phyloP scores from a whole-genome alignment of 2,113 vertebrate genomes.

The Illadopsis cleaveri region DNA sequence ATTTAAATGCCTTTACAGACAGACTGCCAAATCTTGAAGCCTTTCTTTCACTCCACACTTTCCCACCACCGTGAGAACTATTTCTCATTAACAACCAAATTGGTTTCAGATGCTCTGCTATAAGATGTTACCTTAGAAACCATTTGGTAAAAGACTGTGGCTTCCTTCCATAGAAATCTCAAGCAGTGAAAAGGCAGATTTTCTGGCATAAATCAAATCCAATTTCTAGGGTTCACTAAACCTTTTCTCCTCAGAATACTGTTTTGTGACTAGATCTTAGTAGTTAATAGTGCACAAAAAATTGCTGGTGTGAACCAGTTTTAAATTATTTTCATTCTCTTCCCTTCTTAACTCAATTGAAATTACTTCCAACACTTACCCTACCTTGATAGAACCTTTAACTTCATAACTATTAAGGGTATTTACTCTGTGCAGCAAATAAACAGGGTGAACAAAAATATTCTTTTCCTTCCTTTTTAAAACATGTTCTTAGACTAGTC shows the following conservation, averaged over 20 bases:
- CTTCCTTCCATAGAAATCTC: conserved; percentile 84
- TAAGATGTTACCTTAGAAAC: conserved; percentile 89
- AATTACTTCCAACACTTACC: conserved; percentile 53
- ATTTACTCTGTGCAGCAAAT: not conserved
- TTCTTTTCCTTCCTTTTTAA: not conserved
- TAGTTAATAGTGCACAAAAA: conserved; percentile 78
- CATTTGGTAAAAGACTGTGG: conserved; percentile 79
- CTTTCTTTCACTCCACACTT: conserved; percentile 81
- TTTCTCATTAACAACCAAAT: conserved; percentile 90
- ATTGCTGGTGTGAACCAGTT: conserved; percentile 81
- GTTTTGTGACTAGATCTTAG: conserved; percentile 81
- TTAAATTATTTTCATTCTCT: conserved; percentile 70
- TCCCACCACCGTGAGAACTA: conserved; percentile 85
- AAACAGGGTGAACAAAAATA: not conserved
- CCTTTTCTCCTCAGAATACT: conserved; percentile 84
- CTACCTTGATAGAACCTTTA: conserved; percentile 43
- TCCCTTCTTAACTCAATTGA: conserved; percentile 55
- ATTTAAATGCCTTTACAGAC: conserved; percentile 69
- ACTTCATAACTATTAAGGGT: not conserved
- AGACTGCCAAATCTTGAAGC: conserved; percentile 69
- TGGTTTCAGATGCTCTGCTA: conserved; percentile 87
- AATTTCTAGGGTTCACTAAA: conserved; percentile 90
- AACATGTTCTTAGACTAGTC: not conserved
- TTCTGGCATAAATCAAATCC: conserved; percentile 87
- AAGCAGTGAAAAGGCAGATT: conserved; percentile 85